Percentiles rank a stretch among this genome's conserved stretches.
These are phyloP conservation scores for Dicyrtoma fusca DNA, from an alignment of 2,888 invertebrate genomes.

Conservation along the genomic window DNA sequence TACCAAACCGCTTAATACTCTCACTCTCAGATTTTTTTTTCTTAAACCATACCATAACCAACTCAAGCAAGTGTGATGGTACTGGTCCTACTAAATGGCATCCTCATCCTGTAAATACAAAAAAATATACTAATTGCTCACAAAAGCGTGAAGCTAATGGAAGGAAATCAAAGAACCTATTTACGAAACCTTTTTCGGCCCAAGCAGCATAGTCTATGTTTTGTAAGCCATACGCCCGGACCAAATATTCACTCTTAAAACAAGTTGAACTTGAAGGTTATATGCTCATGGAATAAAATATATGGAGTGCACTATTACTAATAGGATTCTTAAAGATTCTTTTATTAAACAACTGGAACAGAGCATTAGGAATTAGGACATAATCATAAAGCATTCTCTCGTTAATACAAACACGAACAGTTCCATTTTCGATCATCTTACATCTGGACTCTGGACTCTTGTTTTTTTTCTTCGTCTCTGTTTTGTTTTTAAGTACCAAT, in stretches of 20 bases:
- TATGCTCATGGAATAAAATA: too few species aligned
- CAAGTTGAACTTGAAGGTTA: not conserved
- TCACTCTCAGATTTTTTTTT: not conserved
- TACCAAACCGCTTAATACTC: conserved; percentile 23
- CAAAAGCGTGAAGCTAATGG: conserved; percentile 28
- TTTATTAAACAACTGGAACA: conserved; percentile 10
- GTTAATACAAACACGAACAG: too few species aligned
- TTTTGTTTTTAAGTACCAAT: too few species aligned
- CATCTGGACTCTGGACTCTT: too few species aligned
- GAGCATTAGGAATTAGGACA: not conserved
- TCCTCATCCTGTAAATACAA: conserved; percentile 14
- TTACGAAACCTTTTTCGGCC: conserved; percentile 13
- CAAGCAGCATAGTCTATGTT: too few species aligned
- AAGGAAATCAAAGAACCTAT: conserved; percentile 12
- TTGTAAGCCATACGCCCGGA: too few species aligned
- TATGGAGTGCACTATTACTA: too few species aligned
- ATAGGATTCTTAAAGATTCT: too few species aligned
- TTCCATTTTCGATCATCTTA: too few species aligned
- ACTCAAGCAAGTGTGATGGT: not conserved
- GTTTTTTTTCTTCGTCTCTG: too few species aligned
- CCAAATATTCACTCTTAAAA: too few species aligned
- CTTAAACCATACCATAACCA: not conserved
- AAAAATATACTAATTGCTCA: conserved; percentile 30
- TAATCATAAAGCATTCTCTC: too few species aligned
- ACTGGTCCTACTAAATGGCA: conserved; percentile 11